Evolutionary conservation across 2,888 invertebrate genomes (phyloP), one percentile per base, ranked within the genome.

Genomic region (Heliconius hortense): DNA sequence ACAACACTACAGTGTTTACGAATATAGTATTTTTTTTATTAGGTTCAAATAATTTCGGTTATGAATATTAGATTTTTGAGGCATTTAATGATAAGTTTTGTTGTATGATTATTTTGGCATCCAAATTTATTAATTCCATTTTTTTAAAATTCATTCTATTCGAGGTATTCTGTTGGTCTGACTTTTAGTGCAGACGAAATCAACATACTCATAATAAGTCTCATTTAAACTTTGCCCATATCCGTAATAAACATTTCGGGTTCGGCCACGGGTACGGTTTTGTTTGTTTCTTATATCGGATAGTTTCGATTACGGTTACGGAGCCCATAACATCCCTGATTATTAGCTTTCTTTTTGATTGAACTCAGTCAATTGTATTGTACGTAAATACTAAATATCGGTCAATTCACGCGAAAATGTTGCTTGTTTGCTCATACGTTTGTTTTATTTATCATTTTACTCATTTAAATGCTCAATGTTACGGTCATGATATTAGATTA

Each of bases 401-500:
- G 93, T 93, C 93, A 93, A 93, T 92, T 93, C 85, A 86, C 84
- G 85, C 82, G 81, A 84, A 89, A 89, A 88, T 90, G 48, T 48
- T 48, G 90, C 89, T 91, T 88, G 84, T 91, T 92, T 92, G 92
- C 91, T 92, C 90, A 90, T 80, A 83, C 84, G 84, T 84, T 81
- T 85, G 84, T 88, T 85, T 84, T 88, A 86, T 84, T 84, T 88
- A 86, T 84, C 84, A 85, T 82, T 92, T 92, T 92, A 93, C 93
- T 93, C 92, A 92, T 90, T 88, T 84, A 86, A 93, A 93, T 94
- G 93, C 93, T 94, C 93, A 94, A 92, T 89, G 85, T 88, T 89
- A 86, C 88, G 87, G 86, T 90, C 90, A 90, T 92, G 91, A 92
- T 92, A 92, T 92, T 93, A 92, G 90, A 88, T 90, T 87, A 84